These are phyloP conservation scores for Acanthacorydalis orientalis DNA, from an alignment of 2,888 invertebrate genomes.

Conservation along the genomic window DNA sequence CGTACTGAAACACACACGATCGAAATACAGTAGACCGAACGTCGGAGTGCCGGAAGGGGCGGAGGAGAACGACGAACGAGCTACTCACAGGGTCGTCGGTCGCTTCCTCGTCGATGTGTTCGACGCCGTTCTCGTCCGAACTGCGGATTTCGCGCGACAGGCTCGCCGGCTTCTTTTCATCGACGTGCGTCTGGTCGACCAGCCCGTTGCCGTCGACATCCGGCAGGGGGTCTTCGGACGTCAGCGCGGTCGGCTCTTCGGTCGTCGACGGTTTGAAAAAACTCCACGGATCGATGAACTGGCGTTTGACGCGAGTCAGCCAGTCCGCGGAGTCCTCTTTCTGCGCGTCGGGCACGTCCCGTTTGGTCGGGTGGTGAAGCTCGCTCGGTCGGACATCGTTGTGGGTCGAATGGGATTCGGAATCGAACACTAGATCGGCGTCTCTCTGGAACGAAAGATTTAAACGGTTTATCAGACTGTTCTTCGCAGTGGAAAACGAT, in stretches of 20 bases:
- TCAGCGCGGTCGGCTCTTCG: background rate
- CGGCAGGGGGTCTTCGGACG: background rate
- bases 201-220: background rate
- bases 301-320: background rate
- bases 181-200: background rate
- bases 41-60: no score
- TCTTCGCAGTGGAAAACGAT: background rate
- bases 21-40: no score
- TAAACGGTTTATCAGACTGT: background rate
- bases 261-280: background rate
- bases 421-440: constrained; percentile 26
- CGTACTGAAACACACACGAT: constrained; percentile 6
- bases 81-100: constrained; percentile 16
- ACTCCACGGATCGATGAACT: background rate
- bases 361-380: constrained; percentile 8
- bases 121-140: constrained; percentile 16
- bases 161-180: background rate
- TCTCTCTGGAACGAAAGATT: constrained; percentile 21
- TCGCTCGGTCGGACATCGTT: constrained; percentile 16
- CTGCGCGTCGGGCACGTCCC: background rate
- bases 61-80: no score
- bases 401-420: constrained; percentile 12
- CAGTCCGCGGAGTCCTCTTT: background rate
- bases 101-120: constrained; percentile 19
- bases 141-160: background rate